Evolutionary conservation across 2,797 vertebrate genomes (phyloP).

Genomic region (Garrulus glandarius): DNA sequence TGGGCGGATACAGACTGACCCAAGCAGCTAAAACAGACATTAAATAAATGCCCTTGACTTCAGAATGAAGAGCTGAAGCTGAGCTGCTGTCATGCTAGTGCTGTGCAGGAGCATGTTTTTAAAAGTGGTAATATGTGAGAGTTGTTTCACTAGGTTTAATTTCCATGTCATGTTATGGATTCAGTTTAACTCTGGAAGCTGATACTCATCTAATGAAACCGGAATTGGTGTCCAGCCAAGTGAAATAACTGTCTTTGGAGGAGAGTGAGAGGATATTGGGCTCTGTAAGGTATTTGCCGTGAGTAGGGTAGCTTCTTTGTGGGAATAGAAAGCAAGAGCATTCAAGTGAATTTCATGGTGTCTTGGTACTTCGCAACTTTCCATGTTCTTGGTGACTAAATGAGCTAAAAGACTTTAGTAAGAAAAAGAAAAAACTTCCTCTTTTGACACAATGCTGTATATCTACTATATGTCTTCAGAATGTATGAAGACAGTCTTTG

Average conservation of each 20-base stretch:
- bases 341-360: background rate
- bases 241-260: background rate
- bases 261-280: background rate
- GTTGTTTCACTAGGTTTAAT: background rate
- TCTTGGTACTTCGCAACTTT: background rate
- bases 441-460: background rate
- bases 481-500: constrained; percentile 34
- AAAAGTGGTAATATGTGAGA: background rate
- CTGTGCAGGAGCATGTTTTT: background rate
- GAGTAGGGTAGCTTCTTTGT: background rate
- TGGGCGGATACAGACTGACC: background rate
- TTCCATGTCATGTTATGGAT: background rate
- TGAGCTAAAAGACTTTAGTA: background rate
- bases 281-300: background rate
- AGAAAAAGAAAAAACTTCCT: background rate
- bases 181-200: background rate
- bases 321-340: accelerated
- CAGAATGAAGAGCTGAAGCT: background rate
- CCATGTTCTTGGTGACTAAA: background rate
- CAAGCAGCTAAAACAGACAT: background rate
- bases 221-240: background rate
- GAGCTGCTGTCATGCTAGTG: background rate
- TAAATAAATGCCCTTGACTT: background rate
- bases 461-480: background rate
- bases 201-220: background rate